Evolutionary conservation across 2,888 invertebrate species (phyloP).

Genomic region (Drosophila subsilvestris): DNA sequence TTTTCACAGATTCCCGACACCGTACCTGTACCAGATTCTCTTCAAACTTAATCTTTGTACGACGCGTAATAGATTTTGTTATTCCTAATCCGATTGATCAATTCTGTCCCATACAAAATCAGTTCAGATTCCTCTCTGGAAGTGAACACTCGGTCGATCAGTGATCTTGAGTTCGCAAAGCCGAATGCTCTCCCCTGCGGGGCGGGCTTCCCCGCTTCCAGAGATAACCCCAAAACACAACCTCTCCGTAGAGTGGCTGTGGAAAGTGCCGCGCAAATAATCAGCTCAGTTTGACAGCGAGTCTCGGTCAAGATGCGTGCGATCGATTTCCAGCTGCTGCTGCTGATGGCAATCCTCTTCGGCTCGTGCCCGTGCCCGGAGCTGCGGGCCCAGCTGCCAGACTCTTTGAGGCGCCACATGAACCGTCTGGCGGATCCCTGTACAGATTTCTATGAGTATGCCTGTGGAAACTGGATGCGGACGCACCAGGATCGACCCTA

Average conservation of each 20-base stretch:
- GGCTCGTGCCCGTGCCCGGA: background rate
- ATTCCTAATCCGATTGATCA: background rate
- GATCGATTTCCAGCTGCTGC: background rate
- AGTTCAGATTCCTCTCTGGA: background rate
- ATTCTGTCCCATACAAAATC: too few relatives aligned
- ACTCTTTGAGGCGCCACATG: constrained; percentile 27
- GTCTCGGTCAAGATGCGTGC: constrained; percentile 18
- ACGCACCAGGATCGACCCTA: constrained; percentile 23
- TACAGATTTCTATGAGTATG: constrained; percentile 53
- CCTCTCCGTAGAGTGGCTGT: background rate
- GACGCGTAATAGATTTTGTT: too few relatives aligned
- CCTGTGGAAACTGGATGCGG: constrained; percentile 54
- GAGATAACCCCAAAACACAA: background rate
- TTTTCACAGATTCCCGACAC: too few relatives aligned
- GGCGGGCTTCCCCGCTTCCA: background rate
- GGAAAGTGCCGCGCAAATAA: background rate
- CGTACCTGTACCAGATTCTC: too few relatives aligned
- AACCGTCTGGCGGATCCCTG: constrained; percentile 32
- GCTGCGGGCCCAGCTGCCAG: constrained; percentile 10
- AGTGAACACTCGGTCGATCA: background rate
- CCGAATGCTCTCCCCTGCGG: background rate
- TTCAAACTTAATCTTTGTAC: too few relatives aligned
- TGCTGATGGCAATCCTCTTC: background rate
- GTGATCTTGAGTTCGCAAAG: background rate
- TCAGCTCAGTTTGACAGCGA: background rate